Percentiles rank a stretch among this genome's conserved stretches.
Conservation (phyloP, 2,888 invertebrate species). For the Melipona bicolor region DNA sequence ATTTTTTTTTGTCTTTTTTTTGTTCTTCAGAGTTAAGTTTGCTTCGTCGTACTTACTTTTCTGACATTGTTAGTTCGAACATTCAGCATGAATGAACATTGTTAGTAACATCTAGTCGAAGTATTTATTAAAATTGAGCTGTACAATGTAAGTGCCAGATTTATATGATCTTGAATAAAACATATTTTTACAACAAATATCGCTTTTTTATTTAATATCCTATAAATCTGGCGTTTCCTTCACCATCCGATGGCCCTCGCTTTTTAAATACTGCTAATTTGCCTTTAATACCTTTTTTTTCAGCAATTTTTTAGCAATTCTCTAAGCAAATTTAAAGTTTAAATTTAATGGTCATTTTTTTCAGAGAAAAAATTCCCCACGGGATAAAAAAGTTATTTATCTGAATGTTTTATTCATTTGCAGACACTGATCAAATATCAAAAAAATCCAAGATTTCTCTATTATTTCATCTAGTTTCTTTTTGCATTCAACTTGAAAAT, state of each 20-base stretch:
- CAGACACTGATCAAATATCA: no score
- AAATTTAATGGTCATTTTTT: no score
- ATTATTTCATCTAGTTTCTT: neutral
- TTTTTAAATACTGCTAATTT: neutral
- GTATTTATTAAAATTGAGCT: constrained; percentile 60
- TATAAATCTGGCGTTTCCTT: constrained; percentile 80
- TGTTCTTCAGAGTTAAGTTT: constrained; percentile 35
- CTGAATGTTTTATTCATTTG: no score
- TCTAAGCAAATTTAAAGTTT: no score
- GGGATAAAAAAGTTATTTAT: no score
- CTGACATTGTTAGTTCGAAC: constrained; percentile 28
- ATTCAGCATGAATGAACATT: constrained; percentile 54
- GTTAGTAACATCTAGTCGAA: constrained; percentile 65
- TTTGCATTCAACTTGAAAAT: neutral
- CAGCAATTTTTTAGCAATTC: no score
- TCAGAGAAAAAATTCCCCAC: no score
- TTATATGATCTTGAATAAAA: constrained; percentile 82
- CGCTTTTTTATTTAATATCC: constrained; percentile 75
- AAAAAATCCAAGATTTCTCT: neutral
- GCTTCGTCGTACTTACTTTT: constrained; percentile 1
- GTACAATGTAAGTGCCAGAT: constrained; percentile 80
- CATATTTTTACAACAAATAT: constrained; percentile 66
- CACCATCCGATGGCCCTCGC: constrained; percentile 36
- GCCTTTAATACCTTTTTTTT: neutral
- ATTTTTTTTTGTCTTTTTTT: constrained; percentile 3